Evolutionary conservation across 2,113 vertebrate species (phyloP).

Genomic region (Sigmodon hispidus): DNA sequence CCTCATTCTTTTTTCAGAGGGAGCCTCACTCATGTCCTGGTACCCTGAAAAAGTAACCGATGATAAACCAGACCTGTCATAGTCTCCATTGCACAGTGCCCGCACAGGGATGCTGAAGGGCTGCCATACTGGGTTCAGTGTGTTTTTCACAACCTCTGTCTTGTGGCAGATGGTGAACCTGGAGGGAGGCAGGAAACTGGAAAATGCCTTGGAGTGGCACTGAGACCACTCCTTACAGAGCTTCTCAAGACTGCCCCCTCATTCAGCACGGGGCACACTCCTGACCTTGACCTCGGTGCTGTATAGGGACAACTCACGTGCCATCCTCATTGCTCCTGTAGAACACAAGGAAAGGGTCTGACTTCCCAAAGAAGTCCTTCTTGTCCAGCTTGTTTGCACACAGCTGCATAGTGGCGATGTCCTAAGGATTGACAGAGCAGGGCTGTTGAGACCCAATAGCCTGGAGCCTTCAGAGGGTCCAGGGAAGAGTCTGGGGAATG

Average conservation of each 20-base stretch:
- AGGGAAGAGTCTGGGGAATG: background rate
- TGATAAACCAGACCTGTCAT: slow-evolving; percentile 90
- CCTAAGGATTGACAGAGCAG: slow-evolving; percentile 84
- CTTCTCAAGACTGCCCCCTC: background rate
- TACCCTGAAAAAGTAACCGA: background rate
- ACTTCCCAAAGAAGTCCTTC: slow-evolving; percentile 99
- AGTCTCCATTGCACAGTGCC: slow-evolving; percentile 97
- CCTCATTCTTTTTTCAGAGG: background rate
- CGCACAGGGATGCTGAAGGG: slow-evolving; percentile 97
- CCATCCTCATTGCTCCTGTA: slow-evolving; percentile 98
- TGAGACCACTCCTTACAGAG: background rate
- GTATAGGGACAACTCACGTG: slow-evolving; percentile 89
- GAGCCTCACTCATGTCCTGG: background rate
- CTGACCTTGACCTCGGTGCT: background rate
- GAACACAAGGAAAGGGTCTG: slow-evolving; percentile 98
- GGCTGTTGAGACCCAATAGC: background rate
- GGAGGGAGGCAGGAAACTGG: slow-evolving; percentile 18
- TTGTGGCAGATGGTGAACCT: slow-evolving; percentile 97
- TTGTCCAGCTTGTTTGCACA: slow-evolving; percentile 99
- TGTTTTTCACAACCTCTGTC: slow-evolving; percentile 97
- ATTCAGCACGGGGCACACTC: accelerated
- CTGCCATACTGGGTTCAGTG: slow-evolving; percentile 97
- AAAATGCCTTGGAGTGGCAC: background rate
- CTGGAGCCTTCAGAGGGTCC: background rate
- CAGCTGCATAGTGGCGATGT: slow-evolving; percentile 97